Percentiles rank a stretch among this genome's conserved stretches.
phyloP scores from a whole-genome alignment of 2,888 invertebrate species.

The Hypselothyrea guttata region DNA sequence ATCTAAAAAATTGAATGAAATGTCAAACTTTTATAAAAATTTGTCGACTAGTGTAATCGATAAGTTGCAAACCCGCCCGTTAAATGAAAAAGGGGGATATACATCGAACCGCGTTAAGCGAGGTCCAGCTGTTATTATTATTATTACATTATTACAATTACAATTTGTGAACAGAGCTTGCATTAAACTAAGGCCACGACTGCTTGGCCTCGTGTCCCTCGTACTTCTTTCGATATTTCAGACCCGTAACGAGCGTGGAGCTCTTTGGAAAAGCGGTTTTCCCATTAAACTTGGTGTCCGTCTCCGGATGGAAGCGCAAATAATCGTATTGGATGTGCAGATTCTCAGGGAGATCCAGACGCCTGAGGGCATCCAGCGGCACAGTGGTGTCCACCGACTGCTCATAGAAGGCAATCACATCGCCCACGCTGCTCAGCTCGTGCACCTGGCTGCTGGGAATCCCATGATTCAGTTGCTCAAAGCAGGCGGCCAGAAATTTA shows the following conservation, averaged over 20 bases:
- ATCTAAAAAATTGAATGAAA: too few species aligned
- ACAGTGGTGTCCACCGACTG: slow-evolving; percentile 87
- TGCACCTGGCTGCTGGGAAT: slow-evolving; percentile 93
- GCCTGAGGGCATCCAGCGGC: slow-evolving; percentile 88
- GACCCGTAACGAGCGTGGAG: slow-evolving; percentile 91
- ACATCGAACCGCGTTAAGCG: too few species aligned
- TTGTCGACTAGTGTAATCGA: too few species aligned
- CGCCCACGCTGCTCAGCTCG: slow-evolving; percentile 87
- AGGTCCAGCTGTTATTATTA: too few species aligned
- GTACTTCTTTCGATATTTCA: slow-evolving; percentile 92
- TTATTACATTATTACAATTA: too few species aligned
- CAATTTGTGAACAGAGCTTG: too few species aligned
- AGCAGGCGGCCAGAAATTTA: slow-evolving; percentile 87
- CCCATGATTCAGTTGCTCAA: slow-evolving; percentile 87
- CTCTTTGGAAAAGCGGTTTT: slow-evolving; percentile 92
- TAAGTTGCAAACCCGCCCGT: too few species aligned
- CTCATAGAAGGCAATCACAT: slow-evolving; percentile 88
- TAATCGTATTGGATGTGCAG: slow-evolving; percentile 92
- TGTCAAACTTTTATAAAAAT: too few species aligned
- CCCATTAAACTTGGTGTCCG: slow-evolving; percentile 88
- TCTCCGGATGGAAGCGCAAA: slow-evolving; percentile 91
- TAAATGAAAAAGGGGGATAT: too few species aligned
- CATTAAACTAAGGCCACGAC: slow-evolving; percentile 84
- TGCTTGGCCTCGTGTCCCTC: slow-evolving; percentile 87
- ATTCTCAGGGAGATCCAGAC: slow-evolving; percentile 91